A percentile compares a stretch with the other conserved stretches of the same genome.
Conservation (phyloP, 2,113 vertebrate species). For the Haemorhous mexicanus region DNA sequence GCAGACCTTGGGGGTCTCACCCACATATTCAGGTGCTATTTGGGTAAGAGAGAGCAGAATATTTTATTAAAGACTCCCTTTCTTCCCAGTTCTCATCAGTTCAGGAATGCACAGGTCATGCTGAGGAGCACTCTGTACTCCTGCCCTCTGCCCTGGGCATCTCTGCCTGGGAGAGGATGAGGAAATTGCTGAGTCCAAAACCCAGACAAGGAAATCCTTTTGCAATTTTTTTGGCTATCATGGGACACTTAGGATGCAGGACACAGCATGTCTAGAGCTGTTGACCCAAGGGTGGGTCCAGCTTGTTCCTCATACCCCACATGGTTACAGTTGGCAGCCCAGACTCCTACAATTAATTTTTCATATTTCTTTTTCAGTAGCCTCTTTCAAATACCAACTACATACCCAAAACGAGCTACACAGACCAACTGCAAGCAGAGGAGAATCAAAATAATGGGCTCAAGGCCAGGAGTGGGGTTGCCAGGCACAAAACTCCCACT, state of each 20-base stretch:
- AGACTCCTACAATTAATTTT: background rate
- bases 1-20: background rate
- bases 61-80: background rate
- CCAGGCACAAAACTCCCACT: background rate
- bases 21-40: background rate
- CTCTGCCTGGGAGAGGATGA: background rate
- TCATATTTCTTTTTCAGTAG: background rate
- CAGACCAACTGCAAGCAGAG: background rate
- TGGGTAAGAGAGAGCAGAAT: background rate
- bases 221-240: background rate
- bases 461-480: background rate
- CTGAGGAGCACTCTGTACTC: background rate
- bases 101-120: fast-evolving
- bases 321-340: fast-evolving
- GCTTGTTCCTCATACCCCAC: background rate
- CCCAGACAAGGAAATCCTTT: background rate
- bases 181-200: background rate
- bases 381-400: background rate
- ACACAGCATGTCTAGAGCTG: background rate
- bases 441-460: background rate
- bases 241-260: background rate
- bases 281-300: background rate
- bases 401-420: background rate
- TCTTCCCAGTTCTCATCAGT: background rate
- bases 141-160: background rate